Base-by-base conservation (phyloP, 1,140 invertebrate genomes). In the Platorchestia sp. region DNA sequence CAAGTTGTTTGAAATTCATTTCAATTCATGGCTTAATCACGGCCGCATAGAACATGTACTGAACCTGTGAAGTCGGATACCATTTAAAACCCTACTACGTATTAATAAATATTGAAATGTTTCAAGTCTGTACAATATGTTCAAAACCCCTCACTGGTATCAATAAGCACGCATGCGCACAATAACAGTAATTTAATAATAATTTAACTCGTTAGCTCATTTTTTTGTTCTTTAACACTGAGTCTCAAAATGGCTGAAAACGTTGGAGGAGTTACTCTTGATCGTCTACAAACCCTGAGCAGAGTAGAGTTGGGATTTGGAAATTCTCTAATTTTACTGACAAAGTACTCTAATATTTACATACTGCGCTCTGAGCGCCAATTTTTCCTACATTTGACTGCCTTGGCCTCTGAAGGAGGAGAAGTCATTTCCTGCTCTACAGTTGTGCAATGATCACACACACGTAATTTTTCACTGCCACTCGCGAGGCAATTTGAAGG, bases 401-500 rank as follows among this genome's bases (percentile, higher is more conserved):
- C 27, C 59, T 75, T 27, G 1, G 59, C 14, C 59, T 75, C 7
- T 36, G 59, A 19, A 75, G 59, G 27, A 75, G 59, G 19, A 51
- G 47, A 19, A 75, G 87, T 45, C 41, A 90, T 90, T 90, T 90
- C 87, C 87, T 42, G 87, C 87, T 22, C 59, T 90, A 44, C 87
- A 90, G 87, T 90, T 14, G 41, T 16, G 87, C 87, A 90, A 90
- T 90, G 3, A 90, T 90, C 87, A 90, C 41, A 44, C 87, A 90
- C 10, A 44, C 87, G 44, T 90, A 22, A 90, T 90, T 90, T 90
- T 90, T 90, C 87, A 90, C 87, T 90, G 87, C 87, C 87, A 90
- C 87, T 90, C 44, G 22, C 87, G 87, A 90, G 87, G 41, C 44
- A 90, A 90, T 90, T 90, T 90, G 87, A 90, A 90, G 87, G 87